These are phyloP conservation scores for Saturnia pavonia DNA, from an alignment of 2,888 invertebrate species.

Conservation along the genomic window DNA sequence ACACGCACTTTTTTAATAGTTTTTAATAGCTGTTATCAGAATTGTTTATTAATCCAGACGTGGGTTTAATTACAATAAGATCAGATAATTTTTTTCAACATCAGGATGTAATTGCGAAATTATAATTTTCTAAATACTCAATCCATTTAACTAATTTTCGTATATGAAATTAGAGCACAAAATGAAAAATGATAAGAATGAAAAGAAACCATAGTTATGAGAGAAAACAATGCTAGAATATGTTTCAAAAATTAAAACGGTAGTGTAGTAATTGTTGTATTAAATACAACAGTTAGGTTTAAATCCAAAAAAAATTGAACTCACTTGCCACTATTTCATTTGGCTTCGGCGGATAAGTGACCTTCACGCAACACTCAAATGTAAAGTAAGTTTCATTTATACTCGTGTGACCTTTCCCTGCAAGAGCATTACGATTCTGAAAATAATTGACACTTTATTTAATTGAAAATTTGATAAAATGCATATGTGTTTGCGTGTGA, in stretches of 20 bases:
- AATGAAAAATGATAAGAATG: too few relatives aligned
- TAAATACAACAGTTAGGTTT: not conserved
- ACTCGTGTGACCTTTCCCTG: constrained; percentile 3
- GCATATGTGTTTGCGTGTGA: too few relatives aligned
- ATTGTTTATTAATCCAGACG: too few relatives aligned
- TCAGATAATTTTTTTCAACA: too few relatives aligned
- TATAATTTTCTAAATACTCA: too few relatives aligned
- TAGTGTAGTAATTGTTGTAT: too few relatives aligned
- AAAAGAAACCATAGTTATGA: not conserved
- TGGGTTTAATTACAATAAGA: too few relatives aligned
- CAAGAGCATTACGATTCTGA: constrained; percentile 31
- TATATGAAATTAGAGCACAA: too few relatives aligned
- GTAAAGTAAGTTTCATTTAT: constrained; percentile 30
- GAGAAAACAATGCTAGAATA: not conserved
- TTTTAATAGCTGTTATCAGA: too few relatives aligned
- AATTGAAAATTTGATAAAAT: not conserved
- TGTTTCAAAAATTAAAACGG: not conserved
- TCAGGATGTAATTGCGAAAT: too few relatives aligned
- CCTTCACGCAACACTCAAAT: constrained; percentile 42
- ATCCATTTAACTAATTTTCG: too few relatives aligned
- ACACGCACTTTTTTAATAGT: too few relatives aligned
- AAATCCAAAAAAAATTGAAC: constrained; percentile 14
- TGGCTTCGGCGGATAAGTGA: constrained; percentile 40
- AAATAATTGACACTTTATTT: constrained; percentile 22
- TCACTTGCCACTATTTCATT: constrained; percentile 38